Base-by-base conservation (phyloP, 1,140 invertebrate genomes). In the Leptinotarsa texana region DNA sequence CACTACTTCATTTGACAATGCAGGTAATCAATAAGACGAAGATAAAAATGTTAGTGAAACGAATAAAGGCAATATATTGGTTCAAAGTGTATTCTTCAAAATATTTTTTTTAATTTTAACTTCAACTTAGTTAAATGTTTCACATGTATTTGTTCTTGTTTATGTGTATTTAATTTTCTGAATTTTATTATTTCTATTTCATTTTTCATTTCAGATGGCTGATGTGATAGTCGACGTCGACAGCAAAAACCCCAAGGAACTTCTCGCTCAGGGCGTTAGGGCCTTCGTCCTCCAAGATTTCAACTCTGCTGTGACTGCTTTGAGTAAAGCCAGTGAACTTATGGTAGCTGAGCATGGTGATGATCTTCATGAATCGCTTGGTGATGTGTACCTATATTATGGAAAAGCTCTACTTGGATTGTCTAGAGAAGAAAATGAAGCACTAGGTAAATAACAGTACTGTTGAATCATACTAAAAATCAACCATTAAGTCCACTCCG, bases 211-310 rank as follows among this genome's bases (percentile, higher is more conserved):
- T 17, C 76, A 91, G 88, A 91, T 91, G 90, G 88, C 89, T 13
- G 90, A 91, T 67, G 82, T 87, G 51, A 74, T 79, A 4, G 85
- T 88, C 65, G 83, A 82, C 66, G 76, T 84, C 69, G 87, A 88
- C 73, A 87, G 86, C 66, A 84, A 84, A 74, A 87, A 87, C 65
- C 83, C 89, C 3, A 80, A 85, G 2, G 88, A 90, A 75, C 85
- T 91, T 22, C 82, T 95, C 42, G 89, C 90, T 17, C 89, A 91
- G 74, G 94, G 94, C 2, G 92, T 93, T 77, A 87, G 94, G 8
- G 91, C 95, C 83, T 88, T 95, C 42, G 86, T 95, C 3, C 92
- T 95, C n/a, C 89, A 91, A 74, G 94, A 97, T 85, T 94, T 93
- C 80, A 87, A 85, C 51, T 88, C 88, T 24, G 95, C 95, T n/a